Base-by-base conservation (phyloP, 2,888 invertebrate species). In the Dorcus hopei region DNA sequence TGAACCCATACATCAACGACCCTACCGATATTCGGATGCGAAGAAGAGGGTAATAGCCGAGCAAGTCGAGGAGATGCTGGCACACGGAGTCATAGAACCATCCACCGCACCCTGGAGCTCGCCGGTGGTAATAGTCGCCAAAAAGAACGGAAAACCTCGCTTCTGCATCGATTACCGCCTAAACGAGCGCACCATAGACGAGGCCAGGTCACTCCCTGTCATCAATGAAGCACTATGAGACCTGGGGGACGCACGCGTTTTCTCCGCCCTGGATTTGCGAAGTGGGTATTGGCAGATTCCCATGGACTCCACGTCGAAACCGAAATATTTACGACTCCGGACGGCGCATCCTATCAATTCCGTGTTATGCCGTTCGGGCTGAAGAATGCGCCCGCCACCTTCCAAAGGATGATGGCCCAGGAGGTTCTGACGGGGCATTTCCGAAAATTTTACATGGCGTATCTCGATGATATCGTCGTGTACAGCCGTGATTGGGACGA, bases 261-360 rank as follows among this genome's bases (percentile, higher is more conserved):
- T 70, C 14, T 58, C 61, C 8, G 61, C 62, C 3, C 54, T 70
- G 4, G 67, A 70, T 57, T 48, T 69, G 1, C 62, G 57, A 9
- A 54, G 57, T 19, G 63, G 65, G 4, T 70, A 67, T 60, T 69
- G 65, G 65, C 68, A 72, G 56, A 60, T 72, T 14, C 65, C 65
- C 2, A 49, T 72, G 40, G 51, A 59, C 9, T 11, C 43, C 43
- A 2, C 9, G 1, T 43, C 43, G 6, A 7, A n/a, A 11, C 67
- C 68, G 50, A 70, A 16, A 71, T 72, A 6, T 75, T 74, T 62
- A 58, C 64, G n/a, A 65, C 73, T 0, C 67, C 68, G 2, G 65
- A 68, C 9, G 58, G 68, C 23, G 73, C 72, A n/a, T 47, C 58
- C 1, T 58, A 51, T 53, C 65, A 74, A 39, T 72, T 67, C 52